Conservation (phyloP, 2,113 vertebrate species). For the Oryctolagus cuniculus region mOryCun1.1 NC_091444.1:55336001-55336500, state of each 20-base stretch:
- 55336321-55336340: not conserved
- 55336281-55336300: not conserved
- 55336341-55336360: not conserved
- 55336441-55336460: not conserved
- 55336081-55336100: not conserved
- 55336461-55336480: not conserved
- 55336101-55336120: not conserved
- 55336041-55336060: conserved; percentile 8
- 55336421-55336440: not conserved
- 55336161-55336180: not conserved
- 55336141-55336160: not conserved
- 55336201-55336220: conserved; percentile 10
- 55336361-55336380: not conserved
- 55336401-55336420: not conserved
- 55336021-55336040: not conserved
- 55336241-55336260: conserved; percentile 61
- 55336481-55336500: not conserved
- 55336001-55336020: not conserved
- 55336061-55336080: not conserved
- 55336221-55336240: not conserved
- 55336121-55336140: not conserved
- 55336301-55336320: not conserved
- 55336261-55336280: not conserved
- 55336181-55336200: not conserved
- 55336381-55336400: not conserved